Evolutionary conservation across 2,113 vertebrate genomes (phyloP).

Genomic region (Balaeniceps rex): DNA sequence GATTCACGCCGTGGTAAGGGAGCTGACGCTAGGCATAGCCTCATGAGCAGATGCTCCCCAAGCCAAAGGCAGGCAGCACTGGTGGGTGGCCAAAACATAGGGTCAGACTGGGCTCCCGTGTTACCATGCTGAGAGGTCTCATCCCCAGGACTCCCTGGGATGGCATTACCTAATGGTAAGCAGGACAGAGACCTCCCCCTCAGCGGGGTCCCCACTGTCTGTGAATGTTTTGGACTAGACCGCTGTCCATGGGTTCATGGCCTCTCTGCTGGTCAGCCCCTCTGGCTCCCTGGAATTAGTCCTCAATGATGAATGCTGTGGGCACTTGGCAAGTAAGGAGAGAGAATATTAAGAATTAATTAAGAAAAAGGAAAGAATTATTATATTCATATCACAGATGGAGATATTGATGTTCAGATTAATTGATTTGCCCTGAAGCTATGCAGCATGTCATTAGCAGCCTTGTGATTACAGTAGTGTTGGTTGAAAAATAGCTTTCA

Average conservation of each 20-base stretch:
- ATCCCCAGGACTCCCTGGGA: neutral
- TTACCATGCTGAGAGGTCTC: neutral
- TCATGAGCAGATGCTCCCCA: neutral
- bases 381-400: conserved; percentile 52
- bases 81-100: rapidly evolving
- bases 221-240: neutral
- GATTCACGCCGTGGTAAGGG: neutral
- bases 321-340: neutral
- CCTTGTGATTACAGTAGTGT: neutral
- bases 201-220: neutral
- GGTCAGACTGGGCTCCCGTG: neutral
- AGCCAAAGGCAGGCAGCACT: neutral
- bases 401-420: conserved; percentile 60
- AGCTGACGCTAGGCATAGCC: neutral
- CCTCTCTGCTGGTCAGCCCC: neutral
- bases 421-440: conserved; percentile 57
- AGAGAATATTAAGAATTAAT: conserved; percentile 31
- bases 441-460: conserved; percentile 38
- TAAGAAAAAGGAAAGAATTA: conserved; percentile 23
- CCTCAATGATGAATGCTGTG: neutral
- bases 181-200: neutral
- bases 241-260: neutral
- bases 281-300: neutral
- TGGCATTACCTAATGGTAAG: neutral
- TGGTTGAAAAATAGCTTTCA: neutral